Percentiles rank a stretch among this genome's conserved stretches.
Evolutionary conservation across 1,140 invertebrate species (phyloP).

Genomic region (Penaeus indicus): DNA sequence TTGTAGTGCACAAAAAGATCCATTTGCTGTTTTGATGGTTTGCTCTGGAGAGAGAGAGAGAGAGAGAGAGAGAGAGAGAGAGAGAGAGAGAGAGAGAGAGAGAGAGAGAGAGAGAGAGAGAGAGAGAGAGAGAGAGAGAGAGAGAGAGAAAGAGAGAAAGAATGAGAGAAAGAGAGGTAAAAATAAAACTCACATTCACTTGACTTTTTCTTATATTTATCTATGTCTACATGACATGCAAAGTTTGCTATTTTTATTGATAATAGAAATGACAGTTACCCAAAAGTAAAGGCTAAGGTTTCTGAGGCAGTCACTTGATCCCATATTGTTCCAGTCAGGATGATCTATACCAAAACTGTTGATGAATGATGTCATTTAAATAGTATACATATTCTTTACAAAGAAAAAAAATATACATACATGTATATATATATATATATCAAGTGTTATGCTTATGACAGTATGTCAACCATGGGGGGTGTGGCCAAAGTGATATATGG

Average conservation of each 20-base stretch:
- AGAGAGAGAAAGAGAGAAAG: too few relatives aligned
- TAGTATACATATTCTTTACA: slow-evolving; percentile 20
- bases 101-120: too few relatives aligned
- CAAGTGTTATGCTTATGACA: slow-evolving; percentile 43
- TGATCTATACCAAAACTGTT: slow-evolving; percentile 25
- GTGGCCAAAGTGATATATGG: slow-evolving; percentile 36
- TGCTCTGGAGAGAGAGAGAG: too few relatives aligned
- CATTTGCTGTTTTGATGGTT: too few relatives aligned
- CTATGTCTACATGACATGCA: slow-evolving; percentile 57
- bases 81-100: too few relatives aligned
- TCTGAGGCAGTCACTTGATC: slow-evolving; percentile 56
- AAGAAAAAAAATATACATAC: slow-evolving; percentile 5
- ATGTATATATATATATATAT: slow-evolving; percentile 1
- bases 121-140: too few relatives aligned
- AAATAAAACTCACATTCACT: too few relatives aligned
- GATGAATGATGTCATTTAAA: neutral
- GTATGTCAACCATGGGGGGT: neutral
- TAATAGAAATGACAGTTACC: slow-evolving; percentile 57
- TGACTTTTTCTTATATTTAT: slow-evolving; percentile 3
- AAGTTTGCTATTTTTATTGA: slow-evolving; percentile 28
- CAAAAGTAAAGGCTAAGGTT: slow-evolving; percentile 46
- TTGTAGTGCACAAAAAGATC: too few relatives aligned
- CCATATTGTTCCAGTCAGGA: slow-evolving; percentile 37
- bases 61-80: too few relatives aligned
- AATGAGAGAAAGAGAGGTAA: too few relatives aligned